Conservation (phyloP, 2,113 vertebrate species). For the Trichechus manatus region DNA sequence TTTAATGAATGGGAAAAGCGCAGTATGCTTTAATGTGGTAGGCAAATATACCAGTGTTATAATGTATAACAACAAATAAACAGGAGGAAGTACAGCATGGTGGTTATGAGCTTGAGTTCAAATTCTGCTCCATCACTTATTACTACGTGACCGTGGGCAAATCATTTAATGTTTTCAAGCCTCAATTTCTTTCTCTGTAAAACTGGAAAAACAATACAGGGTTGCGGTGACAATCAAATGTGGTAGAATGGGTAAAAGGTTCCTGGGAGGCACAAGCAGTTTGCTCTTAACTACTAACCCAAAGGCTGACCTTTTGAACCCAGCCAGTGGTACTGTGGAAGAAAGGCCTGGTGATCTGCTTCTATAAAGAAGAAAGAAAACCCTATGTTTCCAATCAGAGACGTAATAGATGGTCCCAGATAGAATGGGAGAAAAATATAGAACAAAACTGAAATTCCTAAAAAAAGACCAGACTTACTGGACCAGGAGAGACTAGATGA, state of each 20-base stretch:
- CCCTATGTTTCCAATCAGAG: background rate
- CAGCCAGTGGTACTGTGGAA: background rate
- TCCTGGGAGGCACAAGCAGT: background rate
- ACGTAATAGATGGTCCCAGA: too few relatives aligned
- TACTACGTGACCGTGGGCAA: background rate
- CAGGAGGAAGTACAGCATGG: background rate
- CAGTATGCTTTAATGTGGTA: background rate
- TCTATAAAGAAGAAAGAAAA: background rate
- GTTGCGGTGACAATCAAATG: background rate
- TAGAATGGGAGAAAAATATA: too few relatives aligned
- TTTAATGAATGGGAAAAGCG: background rate
- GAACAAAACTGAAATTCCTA: too few relatives aligned
- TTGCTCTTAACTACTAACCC: background rate
- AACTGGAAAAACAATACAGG: background rate
- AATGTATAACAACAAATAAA: background rate
- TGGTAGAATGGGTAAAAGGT: background rate
- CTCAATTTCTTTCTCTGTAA: background rate
- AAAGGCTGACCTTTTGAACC: background rate
- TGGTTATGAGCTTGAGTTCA: background rate
- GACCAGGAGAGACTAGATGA: too few relatives aligned
- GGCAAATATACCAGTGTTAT: background rate
- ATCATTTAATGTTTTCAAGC: background rate
- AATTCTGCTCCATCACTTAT: background rate
- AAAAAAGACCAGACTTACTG: too few relatives aligned
- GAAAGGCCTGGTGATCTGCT: background rate